Conservation (phyloP, 2,888 invertebrate species). For the Cosmia pyralina region DNA sequence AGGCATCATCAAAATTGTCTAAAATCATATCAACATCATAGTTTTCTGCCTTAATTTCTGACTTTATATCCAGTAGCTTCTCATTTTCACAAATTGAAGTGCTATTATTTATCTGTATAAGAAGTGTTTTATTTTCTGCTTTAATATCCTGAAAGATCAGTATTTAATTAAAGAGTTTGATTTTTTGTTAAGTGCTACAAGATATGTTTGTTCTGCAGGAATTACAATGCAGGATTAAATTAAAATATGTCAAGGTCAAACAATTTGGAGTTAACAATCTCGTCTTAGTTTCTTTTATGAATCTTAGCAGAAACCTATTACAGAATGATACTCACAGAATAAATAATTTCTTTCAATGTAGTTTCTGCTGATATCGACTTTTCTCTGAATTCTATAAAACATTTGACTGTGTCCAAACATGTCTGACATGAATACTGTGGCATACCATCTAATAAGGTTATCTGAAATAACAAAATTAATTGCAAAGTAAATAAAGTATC, state of each 20-base stretch:
- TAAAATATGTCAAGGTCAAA: background rate
- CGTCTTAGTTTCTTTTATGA: background rate
- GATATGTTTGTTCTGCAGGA: background rate
- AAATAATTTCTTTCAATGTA: constrained; percentile 63
- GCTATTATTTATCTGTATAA: constrained; percentile 12
- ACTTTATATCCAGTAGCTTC: constrained; percentile 40
- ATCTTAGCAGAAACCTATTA: background rate
- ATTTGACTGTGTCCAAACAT: constrained; percentile 71
- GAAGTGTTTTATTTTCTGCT: constrained; percentile 41
- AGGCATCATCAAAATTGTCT: constrained; percentile 28
- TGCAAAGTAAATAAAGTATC: background rate
- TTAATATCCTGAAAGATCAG: constrained; percentile 56
- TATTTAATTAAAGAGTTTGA: background rate
- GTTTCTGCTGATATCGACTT: constrained; percentile 72
- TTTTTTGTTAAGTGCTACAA: background rate
- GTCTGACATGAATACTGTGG: constrained; percentile 74
- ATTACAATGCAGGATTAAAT: background rate
- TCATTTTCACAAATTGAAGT: constrained; percentile 8
- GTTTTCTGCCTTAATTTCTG: constrained; percentile 57
- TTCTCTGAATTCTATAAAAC: constrained; percentile 75
- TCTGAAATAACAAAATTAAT: constrained; percentile 65
- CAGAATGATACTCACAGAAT: constrained; percentile 47
- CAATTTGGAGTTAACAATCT: background rate
- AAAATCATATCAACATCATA: constrained; percentile 27
- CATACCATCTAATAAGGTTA: constrained; percentile 71